Base-by-base conservation (phyloP, 1,140 invertebrate genomes). In the Drosophila miranda region DNA sequence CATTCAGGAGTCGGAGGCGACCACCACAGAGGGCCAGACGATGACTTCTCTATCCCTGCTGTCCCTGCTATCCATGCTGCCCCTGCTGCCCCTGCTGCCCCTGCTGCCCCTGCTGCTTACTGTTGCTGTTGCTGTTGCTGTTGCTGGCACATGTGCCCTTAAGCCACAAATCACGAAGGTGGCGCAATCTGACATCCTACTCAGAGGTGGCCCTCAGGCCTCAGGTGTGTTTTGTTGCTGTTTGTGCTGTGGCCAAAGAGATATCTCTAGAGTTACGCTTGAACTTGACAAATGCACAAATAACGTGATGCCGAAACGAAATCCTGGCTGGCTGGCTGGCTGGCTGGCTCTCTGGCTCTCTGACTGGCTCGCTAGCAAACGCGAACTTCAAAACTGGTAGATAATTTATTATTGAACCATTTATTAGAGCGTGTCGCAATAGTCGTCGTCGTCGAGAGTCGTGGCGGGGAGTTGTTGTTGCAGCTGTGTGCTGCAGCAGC, bases 231-330 rank as follows among this genome's bases (percentile, higher is more conserved):
- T 43, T 11, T 8, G 2, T 26, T 26, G 23, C 23, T 26, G 23
- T 26, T 19, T 19, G 23, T 19, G 41, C 6, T 14, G n/a, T 41
- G 21, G 81, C 60, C 69, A 73, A 34, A 30, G 57, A 62, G 82
- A 11, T 38, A 11, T 38, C 34, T 86, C 74, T 51, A 71, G 52
- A 69, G 78, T 71, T 78, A 88, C 78, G 82, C 82, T 87, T 88
- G 82, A 87, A 87, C 82, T 87, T 87, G 82, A 87, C 82, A 87
- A 87, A 87, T 87, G 82, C 78, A 67, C 50, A 87, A 87, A 87
- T 87, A 88, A 82, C 82, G 82, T 87, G 83, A 87, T 74, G 75
- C 59, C 62, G 75, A 86, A 71, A 75, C 54, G 34, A 78, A 55
- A 77, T 76, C 73, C 72, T 69, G 53, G 60, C 60, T 57, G 56